phyloP scores from a whole-genome alignment of 2,888 invertebrate species.

The Trachelus tabidus region DNA sequence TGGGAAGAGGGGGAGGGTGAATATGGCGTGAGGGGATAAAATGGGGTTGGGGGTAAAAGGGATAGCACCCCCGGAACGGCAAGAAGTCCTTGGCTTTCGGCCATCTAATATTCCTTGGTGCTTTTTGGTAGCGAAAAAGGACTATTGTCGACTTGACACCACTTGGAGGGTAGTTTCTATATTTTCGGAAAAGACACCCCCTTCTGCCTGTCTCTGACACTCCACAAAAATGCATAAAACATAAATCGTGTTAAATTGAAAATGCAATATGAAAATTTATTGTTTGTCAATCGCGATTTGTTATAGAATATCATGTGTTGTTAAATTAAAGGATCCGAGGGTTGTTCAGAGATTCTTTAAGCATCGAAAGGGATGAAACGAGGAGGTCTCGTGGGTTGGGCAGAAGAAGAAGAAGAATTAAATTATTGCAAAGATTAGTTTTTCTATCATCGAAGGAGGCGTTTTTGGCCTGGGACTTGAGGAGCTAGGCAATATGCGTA shows the following conservation, averaged over 20 bases:
- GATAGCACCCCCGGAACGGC: conserved; percentile 26
- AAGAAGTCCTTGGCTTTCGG: conserved; percentile 50
- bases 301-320: background rate
- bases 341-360: background rate
- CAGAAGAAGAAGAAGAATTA: conserved; percentile 19
- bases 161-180: conserved; percentile 27
- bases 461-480: conserved; percentile 41
- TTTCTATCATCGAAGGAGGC: conserved; percentile 25
- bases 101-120: conserved; percentile 49
- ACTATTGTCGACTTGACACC: conserved; percentile 37
- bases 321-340: background rate
- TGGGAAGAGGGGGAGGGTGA: background rate
- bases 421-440: conserved; percentile 32
- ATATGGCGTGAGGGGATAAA: conserved; percentile 8
- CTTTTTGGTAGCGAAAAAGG: conserved; percentile 3
- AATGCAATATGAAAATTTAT: background rate
- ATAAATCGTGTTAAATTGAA: background rate
- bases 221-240: background rate
- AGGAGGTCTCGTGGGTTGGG: background rate
- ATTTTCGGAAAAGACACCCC: background rate
- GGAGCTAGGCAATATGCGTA: conserved; percentile 52
- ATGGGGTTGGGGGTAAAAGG: conserved; percentile 25
- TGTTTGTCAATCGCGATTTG: background rate
- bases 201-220: background rate
- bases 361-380: background rate